A percentile compares a stretch with the other conserved stretches of the same genome.
phyloP scores from a whole-genome alignment of 2,797 vertebrate genomes.

The Petrocephalus schoutedeni region DNA sequence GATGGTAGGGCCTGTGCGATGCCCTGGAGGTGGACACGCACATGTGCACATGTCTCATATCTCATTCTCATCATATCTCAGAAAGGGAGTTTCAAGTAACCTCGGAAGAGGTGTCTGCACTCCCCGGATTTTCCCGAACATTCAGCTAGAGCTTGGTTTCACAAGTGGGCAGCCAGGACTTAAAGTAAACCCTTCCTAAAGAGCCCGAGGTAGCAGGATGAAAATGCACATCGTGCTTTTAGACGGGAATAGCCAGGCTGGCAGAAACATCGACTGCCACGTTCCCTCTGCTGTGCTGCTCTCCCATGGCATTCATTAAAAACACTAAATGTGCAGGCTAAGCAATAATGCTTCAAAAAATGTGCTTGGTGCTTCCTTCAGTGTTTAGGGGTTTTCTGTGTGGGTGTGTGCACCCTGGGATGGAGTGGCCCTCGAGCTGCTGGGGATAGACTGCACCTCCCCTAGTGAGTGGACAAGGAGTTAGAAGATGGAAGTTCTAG shows the following conservation, averaged over 20 bases:
- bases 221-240: neutral
- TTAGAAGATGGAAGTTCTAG: no score
- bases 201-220: neutral
- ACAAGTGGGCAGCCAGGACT: neutral
- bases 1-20: neutral
- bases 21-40: neutral
- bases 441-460: no score
- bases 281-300: neutral
- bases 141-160: neutral
- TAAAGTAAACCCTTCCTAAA: neutral
- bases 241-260: neutral
- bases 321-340: neutral
- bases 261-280: neutral
- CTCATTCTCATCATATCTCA: neutral
- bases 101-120: neutral
- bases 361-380: neutral
- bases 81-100: neutral
- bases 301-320: neutral
- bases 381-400: neutral
- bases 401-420: neutral
- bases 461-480: no score
- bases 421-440: neutral
- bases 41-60: no score
- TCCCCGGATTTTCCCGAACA: neutral
- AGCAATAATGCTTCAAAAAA: neutral